Base-by-base conservation (phyloP, 2,888 invertebrate genomes). In the Dolichopus griseipennis region DNA sequence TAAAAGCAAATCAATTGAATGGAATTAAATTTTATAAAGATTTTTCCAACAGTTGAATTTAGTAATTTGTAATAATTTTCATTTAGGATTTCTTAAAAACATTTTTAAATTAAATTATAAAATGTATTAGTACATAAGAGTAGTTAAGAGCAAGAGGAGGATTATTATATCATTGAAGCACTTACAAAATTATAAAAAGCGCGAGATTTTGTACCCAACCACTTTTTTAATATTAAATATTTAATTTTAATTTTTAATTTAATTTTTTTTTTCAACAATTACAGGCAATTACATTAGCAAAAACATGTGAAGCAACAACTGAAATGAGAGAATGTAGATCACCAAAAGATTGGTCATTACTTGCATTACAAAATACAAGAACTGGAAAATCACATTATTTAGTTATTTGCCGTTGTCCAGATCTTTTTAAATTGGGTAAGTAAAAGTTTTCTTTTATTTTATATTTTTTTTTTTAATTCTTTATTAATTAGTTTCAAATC, bases 361-460 rank as follows among this genome's bases (percentile, higher is more conserved):
- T 95, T 68, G 95, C 95, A 7, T 83, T 95, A 70, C 95, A 95
- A 82, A 95, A 95, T 78, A 91, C 93, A 62, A 85, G 95, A 74
- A 95, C 95, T 7, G 95, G 95, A 73, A 95, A 95, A 82, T 94
- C 95, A 4, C 95, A 95, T 82, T 95, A 95, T 78, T 83, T 95
- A 72, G 94, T 95, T 72, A 94, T 95, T 73, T 95, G 95, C 79
- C 86, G 92, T 74, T 95, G 95, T 83, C 92, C 94, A 2, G 90
- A 91, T 75, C 87, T 88, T 73, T 91, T 90, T 76, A 87, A 91
- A 78, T 85, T 95, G 79, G 93, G 93, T 94, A 83, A 85, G 83
- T 78, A 64, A 62, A 62, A 21, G 8, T 52, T 18, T 18, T 52
- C 7, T 52, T 52, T 52, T 52, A 4, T n/a, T n/a, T 52, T 18